Conservation (phyloP, 2,888 invertebrate species). For the Crepidodera aurea region DNA sequence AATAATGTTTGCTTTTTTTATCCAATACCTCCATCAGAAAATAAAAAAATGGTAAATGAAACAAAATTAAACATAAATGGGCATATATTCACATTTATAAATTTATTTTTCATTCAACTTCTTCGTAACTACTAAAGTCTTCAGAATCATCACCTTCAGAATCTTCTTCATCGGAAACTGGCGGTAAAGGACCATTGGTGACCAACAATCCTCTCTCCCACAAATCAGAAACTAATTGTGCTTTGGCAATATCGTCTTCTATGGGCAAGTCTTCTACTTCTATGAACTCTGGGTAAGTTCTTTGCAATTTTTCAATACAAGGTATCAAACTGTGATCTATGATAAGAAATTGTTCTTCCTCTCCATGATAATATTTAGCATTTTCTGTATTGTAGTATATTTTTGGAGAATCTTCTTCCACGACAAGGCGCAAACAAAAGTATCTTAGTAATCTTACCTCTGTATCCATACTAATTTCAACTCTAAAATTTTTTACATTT, state of each 20-base stretch:
- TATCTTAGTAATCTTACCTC: constrained; percentile 68
- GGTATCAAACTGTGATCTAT: constrained; percentile 73
- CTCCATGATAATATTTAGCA: constrained; percentile 83
- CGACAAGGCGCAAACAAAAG: constrained; percentile 68
- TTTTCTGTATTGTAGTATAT: constrained; percentile 88
- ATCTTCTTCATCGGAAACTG: constrained; percentile 37
- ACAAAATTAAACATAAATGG: too few relatives aligned
- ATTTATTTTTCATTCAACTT: constrained; percentile 3
- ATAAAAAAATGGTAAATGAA: too few relatives aligned
- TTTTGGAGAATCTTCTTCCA: constrained; percentile 69
- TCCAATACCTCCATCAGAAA: too few relatives aligned
- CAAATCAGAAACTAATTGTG: constrained; percentile 74
- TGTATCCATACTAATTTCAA: constrained; percentile 71
- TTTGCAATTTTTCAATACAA: constrained; percentile 75
- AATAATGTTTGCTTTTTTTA: constrained; percentile 1
- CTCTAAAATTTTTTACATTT: constrained; percentile 52
- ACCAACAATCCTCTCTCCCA: constrained; percentile 87
- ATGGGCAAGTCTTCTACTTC: constrained; percentile 76
- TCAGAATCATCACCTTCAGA: constrained; percentile 18
- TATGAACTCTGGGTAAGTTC: constrained; percentile 79
- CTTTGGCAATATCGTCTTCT: constrained; percentile 69
- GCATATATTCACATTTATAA: too few relatives aligned
- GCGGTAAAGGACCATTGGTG: constrained; percentile 64
- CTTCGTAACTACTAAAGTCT: background rate
- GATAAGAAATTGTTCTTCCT: constrained; percentile 79